phyloP scores from a whole-genome alignment of 2,113 vertebrate species.

The Ochotona princeps region DNA sequence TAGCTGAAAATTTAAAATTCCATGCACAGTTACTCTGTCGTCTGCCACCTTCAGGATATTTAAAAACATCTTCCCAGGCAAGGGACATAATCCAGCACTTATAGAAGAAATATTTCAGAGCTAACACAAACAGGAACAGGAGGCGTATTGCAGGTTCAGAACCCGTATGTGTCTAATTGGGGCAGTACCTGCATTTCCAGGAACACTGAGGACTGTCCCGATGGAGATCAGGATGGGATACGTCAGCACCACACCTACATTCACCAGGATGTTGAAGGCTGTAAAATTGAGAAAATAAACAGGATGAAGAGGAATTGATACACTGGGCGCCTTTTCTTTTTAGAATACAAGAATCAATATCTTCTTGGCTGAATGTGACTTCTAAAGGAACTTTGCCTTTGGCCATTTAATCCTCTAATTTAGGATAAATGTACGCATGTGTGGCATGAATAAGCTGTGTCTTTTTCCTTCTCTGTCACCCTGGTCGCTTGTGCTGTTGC shows the following conservation, averaged over 20 bases:
- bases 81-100: conserved; percentile 31
- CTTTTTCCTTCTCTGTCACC: background rate
- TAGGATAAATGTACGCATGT: background rate
- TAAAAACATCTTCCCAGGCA: conserved; percentile 65
- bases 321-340: background rate
- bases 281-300: conserved; percentile 22
- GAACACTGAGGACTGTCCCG: conserved; percentile 97
- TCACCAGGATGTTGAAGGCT: conserved; percentile 98
- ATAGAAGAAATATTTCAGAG: background rate
- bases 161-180: accelerated
- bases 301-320: background rate
- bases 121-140: background rate
- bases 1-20: conserved; percentile 64
- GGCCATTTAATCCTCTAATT: conserved; percentile 19
- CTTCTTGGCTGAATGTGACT: background rate
- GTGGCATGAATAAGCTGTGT: background rate
- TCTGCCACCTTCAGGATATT: conserved; percentile 66
- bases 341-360: background rate
- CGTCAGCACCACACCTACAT: conserved; percentile 96
- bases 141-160: accelerated
- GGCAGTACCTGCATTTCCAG: conserved; percentile 95
- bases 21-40: conserved; percentile 62
- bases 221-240: conserved; percentile 99
- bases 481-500: background rate
- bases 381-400: background rate